Evolutionary conservation across 53 echinoderm and acorn worm genomes (phyloP).

Genomic region (Astropecten irregularis): DNA sequence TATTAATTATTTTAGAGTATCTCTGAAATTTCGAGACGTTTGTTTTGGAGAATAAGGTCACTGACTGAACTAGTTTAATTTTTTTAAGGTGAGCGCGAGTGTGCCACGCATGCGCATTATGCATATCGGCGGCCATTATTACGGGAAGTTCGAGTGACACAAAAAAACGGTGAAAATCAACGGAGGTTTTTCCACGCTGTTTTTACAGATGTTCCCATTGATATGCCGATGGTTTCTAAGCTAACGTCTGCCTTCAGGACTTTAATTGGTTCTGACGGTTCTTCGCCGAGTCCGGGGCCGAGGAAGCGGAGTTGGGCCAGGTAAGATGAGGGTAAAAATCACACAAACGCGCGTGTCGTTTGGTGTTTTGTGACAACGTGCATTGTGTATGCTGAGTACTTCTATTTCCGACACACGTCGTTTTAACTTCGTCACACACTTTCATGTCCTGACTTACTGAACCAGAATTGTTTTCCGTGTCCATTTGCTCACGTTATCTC

Average conservation of each 20-base stretch:
- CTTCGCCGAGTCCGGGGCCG: constrained; percentile 44
- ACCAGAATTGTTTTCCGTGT: too few relatives aligned
- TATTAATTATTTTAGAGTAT: too few relatives aligned
- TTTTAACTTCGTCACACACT: too few relatives aligned
- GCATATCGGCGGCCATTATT: constrained; percentile 24
- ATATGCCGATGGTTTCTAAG: constrained; percentile 78
- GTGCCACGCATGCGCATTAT: constrained; percentile 21
- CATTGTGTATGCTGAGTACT: too few relatives aligned
- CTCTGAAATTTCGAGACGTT: too few relatives aligned
- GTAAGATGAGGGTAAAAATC: constrained; percentile 31
- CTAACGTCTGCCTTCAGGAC: constrained; percentile 68
- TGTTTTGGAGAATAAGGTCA: too few relatives aligned
- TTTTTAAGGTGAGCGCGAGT: too few relatives aligned
- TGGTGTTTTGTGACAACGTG: not conserved
- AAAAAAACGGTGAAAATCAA: not conserved
- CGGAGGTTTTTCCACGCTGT: not conserved
- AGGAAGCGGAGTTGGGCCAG: constrained; percentile 73
- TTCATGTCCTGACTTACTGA: too few relatives aligned
- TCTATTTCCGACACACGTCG: constrained; percentile 18
- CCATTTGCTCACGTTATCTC: too few relatives aligned
- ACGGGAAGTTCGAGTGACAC: constrained; percentile 22
- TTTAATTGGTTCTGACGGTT: constrained; percentile 71
- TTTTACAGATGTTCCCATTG: constrained; percentile 10
- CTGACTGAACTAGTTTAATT: too few relatives aligned
- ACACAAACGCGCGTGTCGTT: not conserved